Evolutionary conservation across 2,797 vertebrate genomes (phyloP), one percentile per base, ranked within the genome.

Genomic region (Somateria mollissima): DNA sequence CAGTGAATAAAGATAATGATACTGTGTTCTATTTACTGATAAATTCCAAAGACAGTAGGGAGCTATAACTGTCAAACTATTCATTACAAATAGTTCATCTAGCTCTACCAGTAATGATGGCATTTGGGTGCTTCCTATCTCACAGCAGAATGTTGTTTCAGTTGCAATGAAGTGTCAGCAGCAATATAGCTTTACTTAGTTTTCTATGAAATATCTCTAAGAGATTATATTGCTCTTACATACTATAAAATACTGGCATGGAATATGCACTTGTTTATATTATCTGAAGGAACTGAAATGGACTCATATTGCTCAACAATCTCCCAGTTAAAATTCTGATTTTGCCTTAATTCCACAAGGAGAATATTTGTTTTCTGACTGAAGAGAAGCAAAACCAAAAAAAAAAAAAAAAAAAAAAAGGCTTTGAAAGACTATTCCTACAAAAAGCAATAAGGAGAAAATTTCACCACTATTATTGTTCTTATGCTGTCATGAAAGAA

Each of bases 401-500:
- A 43, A 43, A 43, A 43, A 43, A 18, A 43, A 70, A 12, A 20
- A 53, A 27, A 43, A 1, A 51, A 79, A 30, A 18, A 74, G 16
- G 18, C 12, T 51, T n/a, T 84, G 20, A 73, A 76, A 87, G 18
- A 41, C 28, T 83, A 28, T 43, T 74, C 17, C 14, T 78, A 82
- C 53, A 27, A 54, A 64, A 82, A 73, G 18, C 43, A 39, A 7
- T 28, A 81, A 7, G 28, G 25, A 75, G 12, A 58, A 45, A 5
- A 61, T 39, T 27, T 77, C 28, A 51, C 4, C 0, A 0, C 1
- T 11, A 32, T 64, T 74, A 39, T 8, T 72, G 16, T 28, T 86
- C 41, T 83, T 72, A 67, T 3, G 1, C 2, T 76, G 51, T 32
- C 17, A 57, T 57, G 13, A 76, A 41, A 27, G 16, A 66, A 32